Conservation (phyloP, 2,113 vertebrate genomes). For the Machaerirhynchus nigripectus region DNA sequence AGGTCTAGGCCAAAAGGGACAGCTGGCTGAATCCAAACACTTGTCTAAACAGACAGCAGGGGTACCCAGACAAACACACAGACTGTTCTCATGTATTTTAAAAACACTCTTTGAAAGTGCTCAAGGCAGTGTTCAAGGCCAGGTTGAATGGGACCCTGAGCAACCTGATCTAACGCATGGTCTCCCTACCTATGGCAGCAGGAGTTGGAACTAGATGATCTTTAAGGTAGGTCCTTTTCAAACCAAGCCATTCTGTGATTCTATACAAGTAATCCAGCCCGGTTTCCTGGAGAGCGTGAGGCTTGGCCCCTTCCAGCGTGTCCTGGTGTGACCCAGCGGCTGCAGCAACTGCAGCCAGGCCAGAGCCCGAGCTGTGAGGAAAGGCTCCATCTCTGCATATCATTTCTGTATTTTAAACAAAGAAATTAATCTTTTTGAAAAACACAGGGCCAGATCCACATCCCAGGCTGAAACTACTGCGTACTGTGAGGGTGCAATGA, state of each 20-base stretch:
- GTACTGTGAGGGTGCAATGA: neutral
- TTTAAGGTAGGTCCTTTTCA: neutral
- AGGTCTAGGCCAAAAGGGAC: neutral
- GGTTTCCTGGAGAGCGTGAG: neutral
- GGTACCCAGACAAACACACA: neutral
- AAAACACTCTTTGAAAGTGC: neutral
- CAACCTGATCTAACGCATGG: neutral
- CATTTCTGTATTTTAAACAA: neutral
- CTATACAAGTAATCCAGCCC: neutral
- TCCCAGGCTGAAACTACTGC: neutral
- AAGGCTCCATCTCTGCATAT: neutral
- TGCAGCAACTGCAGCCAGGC: accelerated
- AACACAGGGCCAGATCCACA: neutral
- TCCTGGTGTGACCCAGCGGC: accelerated
- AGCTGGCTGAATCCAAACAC: neutral
- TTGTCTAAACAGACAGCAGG: neutral
- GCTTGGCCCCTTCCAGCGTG: accelerated
- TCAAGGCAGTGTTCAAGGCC: neutral
- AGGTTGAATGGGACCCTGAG: neutral
- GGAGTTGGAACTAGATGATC: neutral
- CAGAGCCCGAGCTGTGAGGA: accelerated
- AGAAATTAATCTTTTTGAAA: neutral
- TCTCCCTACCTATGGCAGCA: neutral
- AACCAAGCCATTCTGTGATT: neutral
- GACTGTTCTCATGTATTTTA: neutral